Evolutionary conservation across 2,113 vertebrate species (phyloP), one percentile per base, ranked within the genome.

Genomic region (Taurulus bubalis): DNA sequence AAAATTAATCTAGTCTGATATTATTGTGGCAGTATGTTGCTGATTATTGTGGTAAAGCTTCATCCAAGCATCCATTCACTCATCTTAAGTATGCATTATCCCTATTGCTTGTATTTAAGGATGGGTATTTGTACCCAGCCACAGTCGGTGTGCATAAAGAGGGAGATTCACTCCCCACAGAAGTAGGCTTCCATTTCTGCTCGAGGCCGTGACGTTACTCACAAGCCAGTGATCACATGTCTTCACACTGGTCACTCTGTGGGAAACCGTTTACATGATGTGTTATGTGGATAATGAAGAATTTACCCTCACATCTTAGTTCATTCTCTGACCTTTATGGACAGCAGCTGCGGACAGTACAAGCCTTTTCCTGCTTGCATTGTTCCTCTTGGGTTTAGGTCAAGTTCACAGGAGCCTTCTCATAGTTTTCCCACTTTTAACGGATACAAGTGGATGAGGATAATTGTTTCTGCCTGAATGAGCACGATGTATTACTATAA

Each of bases 311-410:
- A 90, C 77, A 86, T 11, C 6, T 67, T 58, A 30, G 32, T 75
- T 34, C 38, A 69, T 55, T 70, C 59, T 75, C 34, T 42, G 79
- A 87, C 80, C 70, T 75, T 12, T 42, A 6, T 64, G 67, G 65
- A 49, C 77, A 32, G 69, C 83, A 65, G 87, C 84, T 80, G 77
- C 67, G 51, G 49, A 70, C 49, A 65, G 45, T 26, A 47, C 74
- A 28, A 79, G 34, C 64, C 47, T 51, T 34, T 81, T 90, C 79
- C 88, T 90, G 83, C 49, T 64, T 36, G 36, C 73, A 81, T 88
- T 90, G 80, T 92, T 85, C 78, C 59, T 20, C n/a, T 80, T 47
- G 47, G 72, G 77, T 85, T 80, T 47, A 40, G 69, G 77, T 85
- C 85, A 64, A 75, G 72, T 83, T 75, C 58, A 59, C 66, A 58